Evolutionary conservation across 2,797 vertebrate species (phyloP).

Genomic region (Manis pentadactyla): DNA sequence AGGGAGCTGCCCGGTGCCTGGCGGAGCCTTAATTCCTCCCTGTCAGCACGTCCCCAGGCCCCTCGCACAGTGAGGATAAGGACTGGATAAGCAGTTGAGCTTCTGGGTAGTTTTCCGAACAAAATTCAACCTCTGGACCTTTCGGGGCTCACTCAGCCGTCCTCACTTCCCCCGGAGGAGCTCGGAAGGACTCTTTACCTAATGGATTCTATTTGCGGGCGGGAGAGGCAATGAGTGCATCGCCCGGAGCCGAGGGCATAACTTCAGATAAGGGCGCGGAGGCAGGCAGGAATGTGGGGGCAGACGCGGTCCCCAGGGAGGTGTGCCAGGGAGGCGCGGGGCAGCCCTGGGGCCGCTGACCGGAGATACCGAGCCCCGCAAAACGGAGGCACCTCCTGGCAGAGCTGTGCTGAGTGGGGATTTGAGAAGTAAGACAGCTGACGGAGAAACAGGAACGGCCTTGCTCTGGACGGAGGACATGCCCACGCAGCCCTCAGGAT

Average conservation of each 20-base stretch:
- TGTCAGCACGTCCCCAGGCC: conserved; percentile 78
- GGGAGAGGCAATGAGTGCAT: conserved; percentile 47
- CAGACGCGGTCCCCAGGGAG: conserved; percentile 11
- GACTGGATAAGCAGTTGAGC: conserved; percentile 77
- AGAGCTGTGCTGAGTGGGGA: conserved; percentile 22
- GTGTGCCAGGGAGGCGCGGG: conserved; percentile 57
- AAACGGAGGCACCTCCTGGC: conserved; percentile 64
- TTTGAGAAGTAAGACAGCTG: conserved; percentile 46
- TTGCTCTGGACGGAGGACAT: background rate
- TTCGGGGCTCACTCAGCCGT: conserved; percentile 66
- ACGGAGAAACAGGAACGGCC: conserved; percentile 47
- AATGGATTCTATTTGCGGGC: conserved; percentile 82
- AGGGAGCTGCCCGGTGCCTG: conserved; percentile 49
- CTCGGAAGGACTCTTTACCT: conserved; percentile 76
- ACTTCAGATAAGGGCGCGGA: conserved; percentile 77
- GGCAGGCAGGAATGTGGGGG: conserved; percentile 65
- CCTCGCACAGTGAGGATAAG: conserved; percentile 78
- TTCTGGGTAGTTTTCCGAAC: conserved; percentile 72
- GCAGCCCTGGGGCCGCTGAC: conserved; percentile 65
- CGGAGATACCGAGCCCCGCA: conserved; percentile 52
- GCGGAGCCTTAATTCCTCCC: conserved; percentile 78
- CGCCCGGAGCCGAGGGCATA: conserved; percentile 26
- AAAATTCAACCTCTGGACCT: conserved; percentile 82
- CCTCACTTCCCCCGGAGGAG: conserved; percentile 64
- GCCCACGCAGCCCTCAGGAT: background rate